These are phyloP conservation scores for Silurus asotus DNA, from an alignment of 2,113 vertebrate genomes.

Conservation along the genomic window DNA sequence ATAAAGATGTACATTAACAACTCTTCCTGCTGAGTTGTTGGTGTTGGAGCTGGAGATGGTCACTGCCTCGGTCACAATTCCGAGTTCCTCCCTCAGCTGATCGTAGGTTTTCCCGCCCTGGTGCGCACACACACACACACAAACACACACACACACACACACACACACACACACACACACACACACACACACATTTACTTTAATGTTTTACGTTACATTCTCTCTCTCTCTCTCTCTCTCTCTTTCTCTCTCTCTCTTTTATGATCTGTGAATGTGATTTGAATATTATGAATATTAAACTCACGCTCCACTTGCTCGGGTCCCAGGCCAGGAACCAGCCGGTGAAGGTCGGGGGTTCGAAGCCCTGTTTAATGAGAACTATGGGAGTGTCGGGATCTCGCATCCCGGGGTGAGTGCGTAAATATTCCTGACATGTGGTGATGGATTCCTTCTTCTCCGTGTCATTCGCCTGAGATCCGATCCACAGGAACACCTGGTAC, in stretches of 20 bases:
- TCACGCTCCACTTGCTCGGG: slow-evolving; percentile 81
- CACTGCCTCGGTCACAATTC: slow-evolving; percentile 62
- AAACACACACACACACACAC: slow-evolving; percentile 31
- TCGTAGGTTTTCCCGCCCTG: slow-evolving; percentile 85
- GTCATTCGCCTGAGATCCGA: slow-evolving; percentile 79
- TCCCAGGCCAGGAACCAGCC: slow-evolving; percentile 92
- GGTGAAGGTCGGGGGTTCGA: slow-evolving; percentile 85
- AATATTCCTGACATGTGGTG: slow-evolving; percentile 77
- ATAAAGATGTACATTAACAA: not conserved
- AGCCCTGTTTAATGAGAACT: slow-evolving; percentile 82
- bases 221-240: not conserved
- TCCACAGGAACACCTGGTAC: slow-evolving; percentile 82
- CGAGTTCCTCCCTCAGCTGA: slow-evolving; percentile 81
- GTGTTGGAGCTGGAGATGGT: slow-evolving; percentile 42
- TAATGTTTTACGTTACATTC: not conserved
- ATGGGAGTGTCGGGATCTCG: slow-evolving; percentile 79
- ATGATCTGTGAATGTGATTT: not conserved
- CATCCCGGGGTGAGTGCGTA: slow-evolving; percentile 79
- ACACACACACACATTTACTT: too few relatives aligned
- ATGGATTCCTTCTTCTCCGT: slow-evolving; percentile 74
- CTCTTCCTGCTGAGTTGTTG: slow-evolving; percentile 56
- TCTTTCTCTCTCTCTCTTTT: not conserved
- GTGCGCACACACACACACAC: slow-evolving; percentile 24
- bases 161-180: too few relatives aligned
- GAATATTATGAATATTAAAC: slow-evolving; percentile 48